Conservation (phyloP, 2,113 vertebrate genomes). For the Macquaria ambigua region DNA sequence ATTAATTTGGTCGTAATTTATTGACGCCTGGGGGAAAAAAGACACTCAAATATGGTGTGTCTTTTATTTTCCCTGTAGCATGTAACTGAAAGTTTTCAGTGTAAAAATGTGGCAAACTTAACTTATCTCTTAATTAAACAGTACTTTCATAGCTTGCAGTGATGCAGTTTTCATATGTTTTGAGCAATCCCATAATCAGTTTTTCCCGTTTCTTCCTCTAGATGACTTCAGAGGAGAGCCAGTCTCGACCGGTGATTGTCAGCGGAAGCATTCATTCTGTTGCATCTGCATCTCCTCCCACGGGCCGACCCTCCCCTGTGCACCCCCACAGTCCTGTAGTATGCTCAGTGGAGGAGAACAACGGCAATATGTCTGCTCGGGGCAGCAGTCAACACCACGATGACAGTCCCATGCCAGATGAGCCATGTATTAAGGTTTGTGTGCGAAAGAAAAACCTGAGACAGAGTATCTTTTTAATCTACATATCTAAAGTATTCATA, state of each 20-base stretch:
- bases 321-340: slow-evolving; percentile 64
- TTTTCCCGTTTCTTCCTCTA: slow-evolving; percentile 30
- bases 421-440: slow-evolving; percentile 74
- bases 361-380: slow-evolving; percentile 42
- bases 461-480: neutral
- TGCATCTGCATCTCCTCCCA: slow-evolving; percentile 59
- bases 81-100: neutral
- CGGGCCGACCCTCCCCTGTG: slow-evolving; percentile 57
- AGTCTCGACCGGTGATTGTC: slow-evolving; percentile 68
- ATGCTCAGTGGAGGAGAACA: slow-evolving; percentile 52
- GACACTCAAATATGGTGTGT: neutral
- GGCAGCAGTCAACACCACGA: slow-evolving; percentile 49
- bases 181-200: neutral
- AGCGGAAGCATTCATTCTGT: slow-evolving; percentile 70
- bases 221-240: slow-evolving; percentile 73
- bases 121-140: too few species aligned
- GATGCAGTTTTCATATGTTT: neutral
- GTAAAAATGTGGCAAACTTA: too few species aligned
- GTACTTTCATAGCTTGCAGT: neutral
- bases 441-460: neutral
- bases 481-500: neutral
- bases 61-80: neutral
- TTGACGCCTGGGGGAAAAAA: too few species aligned
- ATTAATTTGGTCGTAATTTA: neutral
- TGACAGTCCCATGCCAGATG: slow-evolving; percentile 49